phyloP scores from a whole-genome alignment of 2,888 invertebrate genomes.

The Piscicola geometra region DNA sequence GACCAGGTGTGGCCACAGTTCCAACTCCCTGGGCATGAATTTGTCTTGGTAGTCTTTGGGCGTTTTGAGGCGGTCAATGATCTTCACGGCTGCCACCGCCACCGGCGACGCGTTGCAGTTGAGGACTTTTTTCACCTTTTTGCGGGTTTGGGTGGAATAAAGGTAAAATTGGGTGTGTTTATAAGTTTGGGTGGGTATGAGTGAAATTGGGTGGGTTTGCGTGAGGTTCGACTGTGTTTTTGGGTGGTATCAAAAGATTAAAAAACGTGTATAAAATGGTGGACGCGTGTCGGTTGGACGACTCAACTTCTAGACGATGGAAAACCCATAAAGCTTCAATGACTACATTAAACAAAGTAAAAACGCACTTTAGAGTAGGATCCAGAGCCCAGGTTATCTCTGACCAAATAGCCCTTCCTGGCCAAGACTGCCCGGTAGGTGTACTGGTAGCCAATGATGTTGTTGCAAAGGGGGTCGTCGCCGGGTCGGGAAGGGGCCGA shows the following conservation, averaged over 20 bases:
- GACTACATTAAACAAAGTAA: slow-evolving; percentile 12
- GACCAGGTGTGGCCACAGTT: slow-evolving; percentile 46
- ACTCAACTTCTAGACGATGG: background rate
- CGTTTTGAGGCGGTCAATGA: slow-evolving; percentile 45
- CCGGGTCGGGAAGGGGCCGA: slow-evolving; percentile 17
- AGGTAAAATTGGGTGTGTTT: no score
- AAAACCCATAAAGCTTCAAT: background rate
- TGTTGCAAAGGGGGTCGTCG: background rate
- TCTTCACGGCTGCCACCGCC: slow-evolving; percentile 45
- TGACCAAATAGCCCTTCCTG: slow-evolving; percentile 49
- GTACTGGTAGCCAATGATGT: slow-evolving; percentile 39
- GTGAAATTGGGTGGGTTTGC: no score
- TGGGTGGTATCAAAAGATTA: no score
- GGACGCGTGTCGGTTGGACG: no score
- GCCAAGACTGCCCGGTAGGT: slow-evolving; percentile 53
- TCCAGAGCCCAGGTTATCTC: slow-evolving; percentile 52
- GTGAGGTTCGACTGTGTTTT: no score
- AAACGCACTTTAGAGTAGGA: slow-evolving; percentile 51
- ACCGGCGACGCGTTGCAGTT: slow-evolving; percentile 27
- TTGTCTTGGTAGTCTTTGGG: slow-evolving; percentile 47
- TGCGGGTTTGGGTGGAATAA: background rate
- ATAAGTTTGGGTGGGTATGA: no score
- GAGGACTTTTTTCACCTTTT: slow-evolving; percentile 31
- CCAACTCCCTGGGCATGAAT: slow-evolving; percentile 48
- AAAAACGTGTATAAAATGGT: no score